Evolutionary conservation across 2,113 vertebrate species (phyloP).

Genomic region (Pelmatolapia mariae): DNA sequence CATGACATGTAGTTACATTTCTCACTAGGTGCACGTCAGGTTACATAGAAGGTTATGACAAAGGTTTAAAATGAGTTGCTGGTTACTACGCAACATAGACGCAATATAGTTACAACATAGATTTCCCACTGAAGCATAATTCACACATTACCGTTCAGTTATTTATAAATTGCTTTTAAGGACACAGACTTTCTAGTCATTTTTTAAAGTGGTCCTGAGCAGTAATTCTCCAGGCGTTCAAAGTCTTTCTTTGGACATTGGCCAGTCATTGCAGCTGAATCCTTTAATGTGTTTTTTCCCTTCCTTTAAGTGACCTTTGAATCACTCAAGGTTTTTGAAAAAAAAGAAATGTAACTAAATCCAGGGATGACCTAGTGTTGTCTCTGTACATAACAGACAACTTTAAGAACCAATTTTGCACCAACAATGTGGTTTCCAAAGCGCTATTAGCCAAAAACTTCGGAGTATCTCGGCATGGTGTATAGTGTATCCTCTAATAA

Average conservation of each 20-base stretch:
- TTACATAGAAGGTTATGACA: not conserved
- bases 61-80: not conserved
- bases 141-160: not conserved
- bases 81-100: rapidly evolving
- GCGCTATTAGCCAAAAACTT: not conserved
- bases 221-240: not conserved
- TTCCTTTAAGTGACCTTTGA: not conserved
- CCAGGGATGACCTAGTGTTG: rapidly evolving
- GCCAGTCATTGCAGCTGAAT: not conserved
- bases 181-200: not conserved
- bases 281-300: not conserved
- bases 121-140: not conserved
- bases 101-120: not conserved
- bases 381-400: not conserved
- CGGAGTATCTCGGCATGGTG: rapidly evolving
- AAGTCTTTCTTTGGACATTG: not conserved
- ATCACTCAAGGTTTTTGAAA: not conserved
- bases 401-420: not conserved
- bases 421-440: not conserved
- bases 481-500: not conserved
- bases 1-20: not conserved
- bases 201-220: not conserved
- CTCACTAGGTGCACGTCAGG: rapidly evolving
- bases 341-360: not conserved
- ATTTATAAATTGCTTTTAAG: not conserved